These are phyloP conservation scores for Zhuqinia jingwanae DNA, from an alignment of 2,888 invertebrate species.

Conservation along the genomic window DNA sequence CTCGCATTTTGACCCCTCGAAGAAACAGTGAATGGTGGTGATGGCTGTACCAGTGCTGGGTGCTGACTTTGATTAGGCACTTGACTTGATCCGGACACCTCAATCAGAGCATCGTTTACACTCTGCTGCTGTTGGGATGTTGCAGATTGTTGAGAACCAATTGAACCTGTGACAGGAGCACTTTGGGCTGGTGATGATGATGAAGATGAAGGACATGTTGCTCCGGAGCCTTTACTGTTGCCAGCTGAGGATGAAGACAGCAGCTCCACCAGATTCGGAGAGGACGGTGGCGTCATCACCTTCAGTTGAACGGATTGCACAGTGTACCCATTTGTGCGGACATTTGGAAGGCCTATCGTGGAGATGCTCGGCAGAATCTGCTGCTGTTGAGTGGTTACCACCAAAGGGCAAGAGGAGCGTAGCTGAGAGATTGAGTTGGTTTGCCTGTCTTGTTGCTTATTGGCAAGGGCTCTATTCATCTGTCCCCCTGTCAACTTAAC, in stretches of 20 bases:
- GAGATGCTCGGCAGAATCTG: conserved; percentile 77
- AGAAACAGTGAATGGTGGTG: conserved; percentile 66
- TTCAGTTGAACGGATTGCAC: conserved; percentile 79
- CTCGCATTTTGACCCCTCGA: conserved; percentile 64
- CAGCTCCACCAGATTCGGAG: conserved; percentile 82
- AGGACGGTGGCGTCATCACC: conserved; percentile 83
- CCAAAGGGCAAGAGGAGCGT: conserved; percentile 64
- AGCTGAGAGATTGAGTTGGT: conserved; percentile 49
- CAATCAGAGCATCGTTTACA: conserved; percentile 63
- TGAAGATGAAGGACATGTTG: not conserved
- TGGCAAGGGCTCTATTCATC: not conserved
- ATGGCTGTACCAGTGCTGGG: conserved; percentile 73
- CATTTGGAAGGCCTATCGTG: conserved; percentile 75
- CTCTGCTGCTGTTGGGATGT: conserved; percentile 20
- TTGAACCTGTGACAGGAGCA: conserved; percentile 27
- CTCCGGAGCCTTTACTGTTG: conserved; percentile 34
- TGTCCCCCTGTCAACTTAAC: conserved; percentile 2
- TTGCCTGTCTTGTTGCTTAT: too few species aligned
- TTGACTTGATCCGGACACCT: conserved; percentile 52
- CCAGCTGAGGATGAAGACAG: conserved; percentile 76
- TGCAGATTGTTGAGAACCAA: conserved; percentile 43
- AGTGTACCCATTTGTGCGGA: conserved; percentile 63
- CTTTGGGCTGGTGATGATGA: conserved; percentile 27
- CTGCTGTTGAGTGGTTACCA: conserved; percentile 55
- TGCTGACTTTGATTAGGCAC: conserved; percentile 76